phyloP scores from a whole-genome alignment of 2,888 invertebrate genomes.

The Halictus ligatus region DNA sequence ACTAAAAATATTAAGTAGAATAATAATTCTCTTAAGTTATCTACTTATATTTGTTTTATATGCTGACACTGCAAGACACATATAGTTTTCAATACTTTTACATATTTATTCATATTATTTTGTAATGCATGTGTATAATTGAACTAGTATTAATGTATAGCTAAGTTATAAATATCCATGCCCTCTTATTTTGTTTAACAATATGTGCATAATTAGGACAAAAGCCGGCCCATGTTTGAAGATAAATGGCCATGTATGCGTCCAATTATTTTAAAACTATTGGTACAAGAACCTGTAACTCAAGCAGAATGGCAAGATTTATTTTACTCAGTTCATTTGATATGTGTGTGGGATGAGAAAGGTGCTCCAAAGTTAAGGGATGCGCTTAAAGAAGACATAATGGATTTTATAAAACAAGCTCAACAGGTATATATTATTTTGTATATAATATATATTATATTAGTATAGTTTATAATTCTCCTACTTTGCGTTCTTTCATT shows the following conservation, averaged over 20 bases:
- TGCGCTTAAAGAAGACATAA: conserved; percentile 95
- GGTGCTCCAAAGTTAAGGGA: conserved; percentile 95
- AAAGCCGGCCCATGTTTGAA: conserved; percentile 94
- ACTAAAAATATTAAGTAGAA: not conserved
- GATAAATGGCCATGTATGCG: conserved; percentile 99
- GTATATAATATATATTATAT: no score
- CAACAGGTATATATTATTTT: conserved; percentile 87
- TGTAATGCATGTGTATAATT: not conserved
- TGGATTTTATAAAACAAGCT: conserved; percentile 97
- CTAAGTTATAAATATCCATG: not conserved
- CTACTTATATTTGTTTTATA: not conserved
- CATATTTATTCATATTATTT: not conserved
- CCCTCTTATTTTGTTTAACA: not conserved
- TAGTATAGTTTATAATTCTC: not conserved
- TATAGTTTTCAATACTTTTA: not conserved
- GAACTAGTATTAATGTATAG: not conserved
- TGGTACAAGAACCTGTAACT: conserved; percentile 97
- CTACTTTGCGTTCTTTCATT: not conserved
- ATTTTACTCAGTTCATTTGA: conserved; percentile 97
- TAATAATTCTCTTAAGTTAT: not conserved
- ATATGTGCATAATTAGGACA: conserved; percentile 85
- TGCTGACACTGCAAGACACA: not conserved
- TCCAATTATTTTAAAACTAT: conserved; percentile 95
- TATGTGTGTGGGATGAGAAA: conserved; percentile 99
- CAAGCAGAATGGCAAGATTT: conserved; percentile 99